Evolutionary conservation across 2,888 invertebrate genomes (phyloP).

Genomic region (Rhagonycha lutea): DNA sequence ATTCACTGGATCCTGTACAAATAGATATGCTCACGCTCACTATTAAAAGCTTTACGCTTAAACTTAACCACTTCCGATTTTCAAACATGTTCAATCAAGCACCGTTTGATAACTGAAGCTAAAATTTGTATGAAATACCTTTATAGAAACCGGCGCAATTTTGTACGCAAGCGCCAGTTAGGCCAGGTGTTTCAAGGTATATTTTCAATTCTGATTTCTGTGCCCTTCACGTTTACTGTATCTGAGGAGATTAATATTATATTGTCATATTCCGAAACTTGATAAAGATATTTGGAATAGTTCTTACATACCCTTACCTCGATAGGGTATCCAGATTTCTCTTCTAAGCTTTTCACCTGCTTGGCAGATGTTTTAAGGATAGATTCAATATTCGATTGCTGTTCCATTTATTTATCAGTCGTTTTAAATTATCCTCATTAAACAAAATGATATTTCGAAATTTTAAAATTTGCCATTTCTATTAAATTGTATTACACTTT

Average conservation of each 20-base stretch:
- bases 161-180: constrained; percentile 24
- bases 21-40: constrained; percentile 27
- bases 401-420: neutral
- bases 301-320: constrained; percentile 15
- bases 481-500: neutral
- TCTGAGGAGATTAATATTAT: neutral
- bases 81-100: constrained; percentile 13
- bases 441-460: neutral
- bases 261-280: neutral
- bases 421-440: neutral
- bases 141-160: constrained; percentile 22
- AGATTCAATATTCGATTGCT: neutral
- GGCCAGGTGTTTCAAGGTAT: constrained; percentile 28
- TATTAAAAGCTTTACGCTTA: constrained; percentile 23
- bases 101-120: constrained; percentile 23
- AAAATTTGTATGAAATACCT: constrained; percentile 22
- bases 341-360: constrained; percentile 26
- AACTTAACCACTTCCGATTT: constrained; percentile 17
- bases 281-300: constrained; percentile 3
- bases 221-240: neutral
- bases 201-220: constrained; percentile 13
- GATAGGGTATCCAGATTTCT: constrained; percentile 16
- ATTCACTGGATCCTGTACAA: constrained; percentile 38
- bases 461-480: neutral
- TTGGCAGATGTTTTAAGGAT: constrained; percentile 21